Conservation (phyloP, 2,113 vertebrate genomes). For the Speoplatyrhinus poulsoni region DNA sequence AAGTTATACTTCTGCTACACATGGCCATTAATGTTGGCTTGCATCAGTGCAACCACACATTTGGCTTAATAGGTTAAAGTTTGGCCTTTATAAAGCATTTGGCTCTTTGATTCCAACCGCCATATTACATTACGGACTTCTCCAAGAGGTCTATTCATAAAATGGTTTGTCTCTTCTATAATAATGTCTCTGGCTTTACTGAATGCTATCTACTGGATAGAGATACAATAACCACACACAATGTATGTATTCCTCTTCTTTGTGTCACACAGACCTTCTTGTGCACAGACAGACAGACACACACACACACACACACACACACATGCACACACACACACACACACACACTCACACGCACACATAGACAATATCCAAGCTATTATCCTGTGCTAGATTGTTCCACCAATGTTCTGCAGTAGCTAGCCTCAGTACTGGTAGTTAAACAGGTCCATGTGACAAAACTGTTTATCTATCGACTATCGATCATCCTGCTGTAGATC, state of each 20-base stretch:
- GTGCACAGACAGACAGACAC: background rate
- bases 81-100: too few relatives aligned
- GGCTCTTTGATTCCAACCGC: too few relatives aligned
- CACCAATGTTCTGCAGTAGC: background rate
- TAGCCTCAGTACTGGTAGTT: background rate
- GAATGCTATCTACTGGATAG: conserved; percentile 4
- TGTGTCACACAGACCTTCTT: background rate
- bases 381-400: background rate
- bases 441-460: background rate
- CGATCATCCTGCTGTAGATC: conserved; percentile 6
- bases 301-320: background rate
- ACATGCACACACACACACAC: background rate
- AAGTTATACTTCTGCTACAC: too few relatives aligned
- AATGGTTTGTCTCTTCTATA: too few relatives aligned
- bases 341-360: conserved; percentile 1
- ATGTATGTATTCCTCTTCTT: background rate
- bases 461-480: background rate
- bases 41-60: too few relatives aligned
- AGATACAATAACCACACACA: conserved; percentile 1
- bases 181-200: too few relatives aligned
- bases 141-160: too few relatives aligned
- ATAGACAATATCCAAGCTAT: background rate
- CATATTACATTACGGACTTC: too few relatives aligned
- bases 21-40: too few relatives aligned
- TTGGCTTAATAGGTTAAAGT: too few relatives aligned